A percentile compares a stretch with the other conserved stretches of the same genome.
Evolutionary conservation across 1,140 invertebrate genomes (phyloP).

Genomic region (Reticulitermes speratus): DNA sequence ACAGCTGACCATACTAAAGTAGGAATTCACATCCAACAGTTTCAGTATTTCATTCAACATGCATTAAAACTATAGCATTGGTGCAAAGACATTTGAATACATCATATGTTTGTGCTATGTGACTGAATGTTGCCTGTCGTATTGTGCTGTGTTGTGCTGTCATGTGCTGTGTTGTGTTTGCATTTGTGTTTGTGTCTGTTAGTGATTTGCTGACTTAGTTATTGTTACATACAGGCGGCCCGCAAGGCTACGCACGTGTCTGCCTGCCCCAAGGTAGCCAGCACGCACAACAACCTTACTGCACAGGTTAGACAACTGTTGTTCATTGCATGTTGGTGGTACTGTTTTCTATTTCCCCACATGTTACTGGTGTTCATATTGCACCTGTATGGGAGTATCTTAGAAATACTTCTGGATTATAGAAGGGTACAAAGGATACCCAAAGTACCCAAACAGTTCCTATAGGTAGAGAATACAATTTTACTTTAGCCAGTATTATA

Average conservation of each 20-base stretch:
- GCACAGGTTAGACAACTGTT: not conserved
- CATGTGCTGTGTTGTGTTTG: too few relatives aligned
- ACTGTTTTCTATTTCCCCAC: not conserved
- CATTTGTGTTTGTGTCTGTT: constrained; percentile 24
- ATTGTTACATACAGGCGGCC: constrained; percentile 30
- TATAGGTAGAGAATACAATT: too few relatives aligned
- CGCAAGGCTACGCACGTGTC: constrained; percentile 28
- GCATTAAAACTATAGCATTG: too few relatives aligned
- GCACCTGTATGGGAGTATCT: too few relatives aligned
- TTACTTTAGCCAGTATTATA: too few relatives aligned
- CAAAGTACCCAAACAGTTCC: too few relatives aligned
- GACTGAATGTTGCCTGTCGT: not conserved
- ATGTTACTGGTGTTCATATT: too few relatives aligned
- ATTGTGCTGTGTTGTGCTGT: not conserved
- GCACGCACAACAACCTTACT: constrained; percentile 4
- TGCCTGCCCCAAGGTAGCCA: constrained; percentile 8
- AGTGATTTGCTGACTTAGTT: constrained; percentile 25
- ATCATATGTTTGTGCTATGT: not conserved
- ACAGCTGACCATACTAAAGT: too few relatives aligned
- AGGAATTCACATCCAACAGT: too few relatives aligned
- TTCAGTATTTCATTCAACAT: too few relatives aligned
- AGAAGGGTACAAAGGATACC: too few relatives aligned
- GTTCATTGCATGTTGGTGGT: constrained; percentile 8
- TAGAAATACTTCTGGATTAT: too few relatives aligned
- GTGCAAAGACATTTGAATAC: not conserved